Evolutionary conservation across 1,140 invertebrate species (phyloP), one percentile per base, ranked within the genome.

Genomic region (Heliconius eleuchia): DNA sequence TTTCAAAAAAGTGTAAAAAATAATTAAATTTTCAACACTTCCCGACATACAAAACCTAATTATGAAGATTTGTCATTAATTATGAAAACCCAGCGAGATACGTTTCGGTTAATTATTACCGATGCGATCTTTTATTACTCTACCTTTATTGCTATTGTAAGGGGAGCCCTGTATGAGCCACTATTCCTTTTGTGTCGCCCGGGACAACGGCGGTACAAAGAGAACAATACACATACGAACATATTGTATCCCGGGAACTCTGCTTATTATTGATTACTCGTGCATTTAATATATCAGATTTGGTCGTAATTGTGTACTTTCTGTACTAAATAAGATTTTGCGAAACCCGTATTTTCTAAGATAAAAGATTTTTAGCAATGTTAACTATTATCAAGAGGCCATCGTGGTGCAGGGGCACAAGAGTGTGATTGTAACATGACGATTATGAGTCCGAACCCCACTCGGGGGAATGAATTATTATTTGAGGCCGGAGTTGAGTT

Each of bases 101-200:
- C 42, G 60, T 71, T 46, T 76, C 52, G 6, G n/a, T 46, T 80
- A 77, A 80, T 77, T 73, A 71, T 80, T 74, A 23, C 55, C 57
- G 55, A 74, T 73, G 66, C 30, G 75, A 74, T 74, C 79, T 77
- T 77, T 77, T 80, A 75, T 80, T 74, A 74, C n/a, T 30, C 27
- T 57, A 80, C 71, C 76, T 74, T 80, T 77, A 80, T 77, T 80
- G 79, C 75, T 13, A 71, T 80, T 80, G 79, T 80, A 74, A 77
- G 77, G 55, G 42, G 71, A 76, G 30, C 66, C 42, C 39, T 71
- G 27, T 76, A 76, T 52, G 42, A 78, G 77, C 78, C 75, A n/a
- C 73, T 75, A 79, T 77, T 78, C 30, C 72, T 80, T 77, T 83
- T 83, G 79, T 57, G 73, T 79, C 75, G 42, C 71, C 57, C 77